Base-by-base conservation (phyloP, 2,888 invertebrate species). In the Opisthograptis luteolata region DNA sequence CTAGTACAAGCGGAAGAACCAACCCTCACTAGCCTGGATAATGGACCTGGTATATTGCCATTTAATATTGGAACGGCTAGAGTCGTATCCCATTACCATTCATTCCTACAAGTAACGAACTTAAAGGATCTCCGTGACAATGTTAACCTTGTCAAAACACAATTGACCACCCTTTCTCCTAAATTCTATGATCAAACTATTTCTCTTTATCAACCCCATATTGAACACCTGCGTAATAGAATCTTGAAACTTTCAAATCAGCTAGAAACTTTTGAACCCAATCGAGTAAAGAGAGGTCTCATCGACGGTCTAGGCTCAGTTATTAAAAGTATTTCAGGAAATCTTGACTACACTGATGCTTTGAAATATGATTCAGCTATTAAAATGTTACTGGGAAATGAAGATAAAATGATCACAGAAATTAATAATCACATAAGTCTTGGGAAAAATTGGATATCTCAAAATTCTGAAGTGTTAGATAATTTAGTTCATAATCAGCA, bases 361-460 rank as follows among this genome's bases (percentile, higher is more conserved):
- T 7, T 59, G 4, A 48, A 47, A 9, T 66, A 63, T 30, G 43
- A 68, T 30, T 30, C 59, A 13, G 63, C 61, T 19, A 54, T 66
- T 9, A 56, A 58, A 41, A 35, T 15, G 14, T 24, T 64, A 9
- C 41, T 55, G n/a, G 34, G 42, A 35, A 62, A 60, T 27, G 44
- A 63, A 40, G 20, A 60, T 32, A 53, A 60, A 45, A 9, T 60
- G 25, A 34, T 24, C 7, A 30, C 35, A 2, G 60, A 62, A 44
- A 51, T 59, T 24, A 65, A 67, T 35, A 56, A 41, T 8, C 59
- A 59, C 28, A 36, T 62, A 2, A 61, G 60, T 47, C n/a, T 65
- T 14, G 59, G 15, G 34, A 64, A 60, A 28, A 43, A 64, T 13
- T 64, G 49, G 54, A 47, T 45, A 22, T 15, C 32, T 3, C 34